A percentile compares a stretch with the other conserved stretches of the same genome.
Evolutionary conservation across 1,140 invertebrate species (phyloP).

Genomic region (Aphis craccivora): DNA sequence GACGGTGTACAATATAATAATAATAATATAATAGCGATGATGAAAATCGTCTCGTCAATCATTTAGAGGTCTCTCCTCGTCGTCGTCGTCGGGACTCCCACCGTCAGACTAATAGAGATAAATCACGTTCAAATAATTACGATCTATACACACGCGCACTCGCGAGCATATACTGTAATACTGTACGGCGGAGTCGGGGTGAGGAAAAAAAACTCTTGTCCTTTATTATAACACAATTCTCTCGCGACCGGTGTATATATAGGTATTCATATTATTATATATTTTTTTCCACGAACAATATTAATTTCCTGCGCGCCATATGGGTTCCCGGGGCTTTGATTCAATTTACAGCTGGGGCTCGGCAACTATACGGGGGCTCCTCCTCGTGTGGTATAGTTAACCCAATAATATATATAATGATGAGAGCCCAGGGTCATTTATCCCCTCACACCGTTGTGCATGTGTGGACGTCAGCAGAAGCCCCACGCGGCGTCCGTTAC

Average conservation of each 20-base stretch:
- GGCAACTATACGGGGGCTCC: conserved; percentile 36
- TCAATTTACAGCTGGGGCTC: conserved; percentile 54
- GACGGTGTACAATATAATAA: background rate
- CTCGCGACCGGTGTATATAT: conserved; percentile 7
- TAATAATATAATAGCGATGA: background rate
- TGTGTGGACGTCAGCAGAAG: conserved; percentile 50
- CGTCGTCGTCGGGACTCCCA: background rate
- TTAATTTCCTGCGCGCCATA: conserved; percentile 57
- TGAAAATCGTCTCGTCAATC: conserved; percentile 54
- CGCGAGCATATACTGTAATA: background rate
- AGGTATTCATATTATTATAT: background rate
- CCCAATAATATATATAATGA: conserved; percentile 53
- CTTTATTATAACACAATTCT: conserved; percentile 49
- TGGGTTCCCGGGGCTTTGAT: conserved; percentile 55
- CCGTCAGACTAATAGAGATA: conserved; percentile 45
- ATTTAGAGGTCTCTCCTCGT: conserved; percentile 5
- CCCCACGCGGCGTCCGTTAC: conserved; percentile 29
- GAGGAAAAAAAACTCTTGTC: conserved; percentile 6
- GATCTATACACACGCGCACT: conserved; percentile 18
- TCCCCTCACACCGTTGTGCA: conserved; percentile 1
- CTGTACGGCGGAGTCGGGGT: no score
- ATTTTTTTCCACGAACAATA: conserved; percentile 42
- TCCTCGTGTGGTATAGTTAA: conserved; percentile 29
- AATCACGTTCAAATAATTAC: conserved; percentile 51
- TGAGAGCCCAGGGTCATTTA: conserved; percentile 55